phyloP scores from a whole-genome alignment of 53 echinoderm and acorn worm species.

The Paelopatides confundens region DNA sequence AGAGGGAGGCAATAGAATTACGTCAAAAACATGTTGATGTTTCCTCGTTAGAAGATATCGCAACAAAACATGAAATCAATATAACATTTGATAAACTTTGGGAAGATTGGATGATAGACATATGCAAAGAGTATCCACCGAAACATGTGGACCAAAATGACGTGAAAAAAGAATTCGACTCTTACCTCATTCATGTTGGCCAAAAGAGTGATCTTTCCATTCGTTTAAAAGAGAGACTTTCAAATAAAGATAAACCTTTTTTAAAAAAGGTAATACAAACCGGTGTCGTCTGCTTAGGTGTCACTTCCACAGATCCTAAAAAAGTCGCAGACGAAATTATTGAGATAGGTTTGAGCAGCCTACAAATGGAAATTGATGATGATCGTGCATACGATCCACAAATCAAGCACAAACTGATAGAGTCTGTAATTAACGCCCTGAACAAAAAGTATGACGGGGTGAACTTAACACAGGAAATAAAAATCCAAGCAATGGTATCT shows the following conservation, averaged over 20 bases:
- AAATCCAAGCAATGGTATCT: neutral
- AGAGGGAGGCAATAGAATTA: neutral
- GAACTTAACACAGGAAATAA: slow-evolving; percentile 16
- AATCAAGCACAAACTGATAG: slow-evolving; percentile 16
- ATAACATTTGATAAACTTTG: slow-evolving; percentile 16
- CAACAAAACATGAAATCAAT: neutral
- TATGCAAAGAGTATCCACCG: neutral
- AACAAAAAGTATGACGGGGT: neutral
- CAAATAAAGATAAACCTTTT: neutral
- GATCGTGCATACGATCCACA: slow-evolving; percentile 21
- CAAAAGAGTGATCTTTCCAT: slow-evolving; percentile 6
- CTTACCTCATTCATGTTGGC: neutral
- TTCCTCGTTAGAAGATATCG: neutral
- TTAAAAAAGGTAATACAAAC: too few relatives aligned
- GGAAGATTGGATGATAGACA: neutral
- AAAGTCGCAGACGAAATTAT: slow-evolving; percentile 8
- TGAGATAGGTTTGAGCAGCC: neutral
- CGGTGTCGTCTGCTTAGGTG: neutral
- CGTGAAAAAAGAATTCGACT: slow-evolving; percentile 18
- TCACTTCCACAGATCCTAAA: neutral
- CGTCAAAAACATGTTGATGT: neutral
- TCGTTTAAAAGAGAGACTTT: neutral
- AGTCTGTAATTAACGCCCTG: neutral
- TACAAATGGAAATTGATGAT: slow-evolving; percentile 1
- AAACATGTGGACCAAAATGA: neutral